Conservation (phyloP, 1,140 invertebrate genomes). For the Bombus confusus region DNA sequence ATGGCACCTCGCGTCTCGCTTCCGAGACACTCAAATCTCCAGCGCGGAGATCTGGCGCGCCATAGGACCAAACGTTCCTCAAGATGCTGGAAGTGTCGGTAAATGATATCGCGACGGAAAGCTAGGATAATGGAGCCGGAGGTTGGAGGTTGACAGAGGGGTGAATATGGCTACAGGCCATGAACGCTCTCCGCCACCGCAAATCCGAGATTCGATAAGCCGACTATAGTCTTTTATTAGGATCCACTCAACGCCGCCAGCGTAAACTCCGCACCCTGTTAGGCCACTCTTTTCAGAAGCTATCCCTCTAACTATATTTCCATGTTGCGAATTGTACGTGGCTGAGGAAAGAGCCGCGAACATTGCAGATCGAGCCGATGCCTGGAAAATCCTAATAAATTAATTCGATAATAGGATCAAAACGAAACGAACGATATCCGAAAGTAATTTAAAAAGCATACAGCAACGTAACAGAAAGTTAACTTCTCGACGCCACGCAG, state of each 20-base stretch:
- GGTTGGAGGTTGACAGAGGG: conserved; percentile 65
- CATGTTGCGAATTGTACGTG: conserved; percentile 3
- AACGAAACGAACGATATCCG: background rate
- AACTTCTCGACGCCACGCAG: too few species aligned
- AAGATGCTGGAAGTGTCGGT: conserved; percentile 25
- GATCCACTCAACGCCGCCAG: conserved; percentile 59
- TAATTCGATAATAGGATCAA: too few species aligned
- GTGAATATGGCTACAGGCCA: conserved; percentile 65
- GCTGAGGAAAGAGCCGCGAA: background rate
- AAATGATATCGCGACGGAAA: conserved; percentile 49
- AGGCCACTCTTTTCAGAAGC: conserved; percentile 8
- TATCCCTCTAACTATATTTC: conserved; percentile 21
- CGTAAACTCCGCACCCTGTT: conserved; percentile 44
- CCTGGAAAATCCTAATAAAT: background rate
- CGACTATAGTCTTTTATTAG: conserved; percentile 66
- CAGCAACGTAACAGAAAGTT: too few species aligned
- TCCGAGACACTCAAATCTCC: background rate
- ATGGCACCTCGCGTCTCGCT: background rate
- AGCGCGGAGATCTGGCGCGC: background rate
- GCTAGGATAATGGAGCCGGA: conserved; percentile 53
- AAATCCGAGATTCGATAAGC: conserved; percentile 69
- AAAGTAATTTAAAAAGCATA: too few species aligned
- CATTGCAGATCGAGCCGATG: background rate
- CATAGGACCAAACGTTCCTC: background rate
- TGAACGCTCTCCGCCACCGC: conserved; percentile 61